phyloP scores from a whole-genome alignment of 2,888 invertebrate species.

The Liopterus haemorrhoidalis region DNA sequence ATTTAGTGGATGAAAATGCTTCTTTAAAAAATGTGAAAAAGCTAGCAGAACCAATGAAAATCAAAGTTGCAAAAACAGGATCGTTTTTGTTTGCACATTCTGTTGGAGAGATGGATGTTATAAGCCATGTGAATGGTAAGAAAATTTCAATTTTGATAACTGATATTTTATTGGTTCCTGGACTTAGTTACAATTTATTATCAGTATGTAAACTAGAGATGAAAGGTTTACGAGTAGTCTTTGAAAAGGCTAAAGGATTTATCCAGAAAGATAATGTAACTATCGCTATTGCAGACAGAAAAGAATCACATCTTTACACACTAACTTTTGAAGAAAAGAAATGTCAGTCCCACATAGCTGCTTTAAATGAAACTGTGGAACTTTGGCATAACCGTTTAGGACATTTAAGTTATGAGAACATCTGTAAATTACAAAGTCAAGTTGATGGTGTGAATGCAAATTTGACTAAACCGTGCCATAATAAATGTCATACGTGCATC shows the following conservation, averaged over 20 bases:
- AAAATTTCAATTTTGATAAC: constrained; percentile 19
- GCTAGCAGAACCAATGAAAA: constrained; percentile 33
- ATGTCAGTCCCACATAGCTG: constrained; percentile 4
- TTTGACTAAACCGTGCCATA: constrained; percentile 7
- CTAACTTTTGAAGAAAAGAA: constrained; percentile 10
- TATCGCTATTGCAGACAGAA: constrained; percentile 21
- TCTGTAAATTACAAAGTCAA: constrained; percentile 14
- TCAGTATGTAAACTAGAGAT: constrained; percentile 30
- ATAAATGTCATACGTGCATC: constrained; percentile 25
- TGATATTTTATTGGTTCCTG: constrained; percentile 27
- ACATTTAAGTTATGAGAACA: constrained; percentile 21
- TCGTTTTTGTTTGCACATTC: constrained; percentile 35
- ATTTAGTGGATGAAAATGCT: constrained; percentile 22
- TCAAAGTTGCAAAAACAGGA: constrained; percentile 36
- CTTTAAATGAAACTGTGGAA: constrained; percentile 2
- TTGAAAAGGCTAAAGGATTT: constrained; percentile 28
- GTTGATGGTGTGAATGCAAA: constrained; percentile 17
- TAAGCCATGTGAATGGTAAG: constrained; percentile 15
- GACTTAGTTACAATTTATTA: constrained; percentile 26
- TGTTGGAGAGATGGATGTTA: constrained; percentile 27
- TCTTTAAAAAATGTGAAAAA: constrained; percentile 22
- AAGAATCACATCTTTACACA: constrained; percentile 24
- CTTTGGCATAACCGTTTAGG: constrained; percentile 26
- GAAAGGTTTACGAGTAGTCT: constrained; percentile 25
- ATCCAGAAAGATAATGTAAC: constrained; percentile 22